Conservation (phyloP, 2,113 vertebrate genomes). For the Dicrurus megarhynchus region DNA sequence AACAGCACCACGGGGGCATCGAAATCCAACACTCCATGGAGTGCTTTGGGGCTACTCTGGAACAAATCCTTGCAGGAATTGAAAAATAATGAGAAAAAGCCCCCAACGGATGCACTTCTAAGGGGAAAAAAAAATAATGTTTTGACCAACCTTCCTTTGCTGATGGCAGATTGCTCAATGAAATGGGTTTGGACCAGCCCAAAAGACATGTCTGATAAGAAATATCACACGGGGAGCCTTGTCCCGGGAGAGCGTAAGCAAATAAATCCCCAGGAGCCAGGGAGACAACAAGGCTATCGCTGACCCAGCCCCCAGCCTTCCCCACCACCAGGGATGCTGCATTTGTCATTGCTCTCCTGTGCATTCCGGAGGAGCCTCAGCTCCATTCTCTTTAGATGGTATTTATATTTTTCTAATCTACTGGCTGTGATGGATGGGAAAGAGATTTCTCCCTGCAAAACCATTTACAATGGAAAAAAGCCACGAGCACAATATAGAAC, state of each 20-base stretch:
- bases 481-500: constrained; percentile 4
- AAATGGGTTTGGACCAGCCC: background rate
- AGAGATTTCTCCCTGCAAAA: constrained; percentile 35
- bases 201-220: background rate
- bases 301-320: background rate
- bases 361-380: background rate
- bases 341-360: background rate
- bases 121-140: background rate
- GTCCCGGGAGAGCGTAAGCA: background rate
- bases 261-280: background rate
- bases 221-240: background rate
- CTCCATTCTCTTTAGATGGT: constrained; percentile 1
- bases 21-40: rapidly evolving
- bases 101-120: background rate
- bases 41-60: background rate
- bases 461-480: constrained; percentile 48
- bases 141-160: background rate
- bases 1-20: rapidly evolving
- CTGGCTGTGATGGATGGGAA: background rate
- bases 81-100: background rate
- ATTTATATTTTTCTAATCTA: constrained; percentile 53
- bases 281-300: background rate
- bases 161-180: background rate
- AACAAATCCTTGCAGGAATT: background rate
- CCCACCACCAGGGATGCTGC: background rate